Evolutionary conservation across 2,113 vertebrate species (phyloP), one percentile per base, ranked within the genome.

Genomic region (Balaenoptera acutorostrata): DNA sequence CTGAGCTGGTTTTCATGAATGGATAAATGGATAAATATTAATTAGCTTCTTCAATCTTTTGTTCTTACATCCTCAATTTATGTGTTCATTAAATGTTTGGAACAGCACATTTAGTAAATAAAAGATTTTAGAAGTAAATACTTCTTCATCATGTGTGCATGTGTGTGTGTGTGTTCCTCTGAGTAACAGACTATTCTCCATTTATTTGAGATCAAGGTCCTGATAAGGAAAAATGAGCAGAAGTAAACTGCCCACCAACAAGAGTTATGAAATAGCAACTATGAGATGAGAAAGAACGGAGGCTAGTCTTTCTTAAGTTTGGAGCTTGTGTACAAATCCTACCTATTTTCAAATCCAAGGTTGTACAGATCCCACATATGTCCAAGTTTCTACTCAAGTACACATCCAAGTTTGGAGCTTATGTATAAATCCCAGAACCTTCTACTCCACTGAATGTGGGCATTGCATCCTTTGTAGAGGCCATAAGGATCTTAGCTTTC

Each of bases 221-320:
- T n/a, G 18, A 87, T 23, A 2, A 25, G 31, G 6, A 33, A 1
- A 8, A 5, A 8, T 33, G 8, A 23, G 27, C 6, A 72, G 12
- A 33, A 9, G 0, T 13, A 18, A 20, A 17, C 25, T 3, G 1
- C 0, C 44, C 71, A n/a, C 52, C 55, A 11, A 4, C 33, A 21
- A 10, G 20, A 3, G n/a, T 4, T 1, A 3, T 0, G 44, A 6
- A 14, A 17, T 0, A 21, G 3, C 5, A 15, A 41, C 36, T 3
- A 1, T 3, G 0, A 3, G 3, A 7, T 12, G 64, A 44, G 14
- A 7, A 44, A 49, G 27, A 6, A n/a, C 25, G 3, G 10, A 52
- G 6, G 69, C 41, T 21, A 0, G 1, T 46, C 55, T 41, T 44
- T 7, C 72, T 64, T 11, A 31, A n/a, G 39, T n/a, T 17, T 31